Conservation (phyloP, 2,797 vertebrate species). For the Coluber constrictor region DNA sequence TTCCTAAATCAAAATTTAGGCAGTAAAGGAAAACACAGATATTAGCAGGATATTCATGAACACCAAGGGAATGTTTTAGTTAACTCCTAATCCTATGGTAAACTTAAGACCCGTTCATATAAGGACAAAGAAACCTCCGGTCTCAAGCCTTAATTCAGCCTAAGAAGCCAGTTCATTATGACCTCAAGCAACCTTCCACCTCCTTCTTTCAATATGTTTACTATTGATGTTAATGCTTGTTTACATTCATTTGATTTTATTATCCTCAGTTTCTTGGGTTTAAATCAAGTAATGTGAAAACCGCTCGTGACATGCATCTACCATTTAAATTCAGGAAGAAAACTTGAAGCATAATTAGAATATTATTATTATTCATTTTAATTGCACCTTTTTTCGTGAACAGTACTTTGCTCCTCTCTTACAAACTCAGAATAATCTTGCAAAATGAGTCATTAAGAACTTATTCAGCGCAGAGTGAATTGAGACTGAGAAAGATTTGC, state of each 20-base stretch:
- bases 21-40: neutral
- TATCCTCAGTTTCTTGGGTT: neutral
- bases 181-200: neutral
- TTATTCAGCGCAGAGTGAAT: neutral
- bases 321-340: conserved; percentile 7
- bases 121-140: neutral
- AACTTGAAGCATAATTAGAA: conserved; percentile 3
- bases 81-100: neutral
- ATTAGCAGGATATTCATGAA: neutral
- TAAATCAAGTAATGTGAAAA: conserved; percentile 2
- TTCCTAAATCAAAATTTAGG: neutral
- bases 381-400: conserved; percentile 6
- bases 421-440: neutral
- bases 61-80: neutral
- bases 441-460: conserved; percentile 13
- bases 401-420: conserved; percentile 11
- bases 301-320: neutral
- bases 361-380: conserved; percentile 19
- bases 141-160: neutral
- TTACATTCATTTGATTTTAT: neutral
- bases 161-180: neutral
- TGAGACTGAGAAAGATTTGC: neutral
- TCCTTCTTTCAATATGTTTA: neutral
- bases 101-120: neutral
- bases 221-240: neutral